A percentile compares a stretch with the other conserved stretches of the same genome.
Evolutionary conservation across 2,888 invertebrate species (phyloP).

Genomic region (Teleogryllus oceanicus): DNA sequence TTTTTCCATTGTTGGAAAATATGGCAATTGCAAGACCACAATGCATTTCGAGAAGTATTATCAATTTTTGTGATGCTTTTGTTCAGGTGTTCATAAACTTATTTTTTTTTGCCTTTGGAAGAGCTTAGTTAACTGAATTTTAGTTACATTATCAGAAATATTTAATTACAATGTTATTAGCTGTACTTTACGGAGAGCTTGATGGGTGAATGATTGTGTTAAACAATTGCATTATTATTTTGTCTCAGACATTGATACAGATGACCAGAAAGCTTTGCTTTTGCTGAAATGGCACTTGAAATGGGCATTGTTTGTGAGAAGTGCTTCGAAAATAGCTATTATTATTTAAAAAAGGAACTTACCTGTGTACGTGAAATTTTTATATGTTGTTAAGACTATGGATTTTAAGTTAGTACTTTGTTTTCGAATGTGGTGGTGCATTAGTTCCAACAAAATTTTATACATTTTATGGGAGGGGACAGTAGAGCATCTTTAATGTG

Average conservation of each 20-base stretch:
- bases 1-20: neutral
- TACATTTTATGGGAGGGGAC: neutral
- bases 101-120: neutral
- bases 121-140: neutral
- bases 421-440: neutral
- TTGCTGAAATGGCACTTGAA: too few relatives aligned
- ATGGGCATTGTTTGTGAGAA: too few relatives aligned
- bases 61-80: neutral
- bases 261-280: too few relatives aligned
- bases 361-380: neutral
- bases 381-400: neutral
- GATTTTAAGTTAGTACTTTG: conserved; percentile 4
- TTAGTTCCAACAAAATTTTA: conserved; percentile 11
- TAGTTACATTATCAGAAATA: neutral
- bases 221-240: neutral
- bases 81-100: conserved; percentile 1
- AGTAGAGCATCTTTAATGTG: neutral
- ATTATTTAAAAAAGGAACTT: neutral
- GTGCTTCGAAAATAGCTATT: too few relatives aligned
- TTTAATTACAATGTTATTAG: neutral
- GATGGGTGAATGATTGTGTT: neutral
- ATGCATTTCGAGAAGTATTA: conserved; percentile 18
- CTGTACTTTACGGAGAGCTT: neutral
- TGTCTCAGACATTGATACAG: neutral
- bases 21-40: conserved; percentile 18